Evolutionary conservation across 2,797 vertebrate genomes (phyloP).

Genomic region (Malacoctenus gilli): DNA sequence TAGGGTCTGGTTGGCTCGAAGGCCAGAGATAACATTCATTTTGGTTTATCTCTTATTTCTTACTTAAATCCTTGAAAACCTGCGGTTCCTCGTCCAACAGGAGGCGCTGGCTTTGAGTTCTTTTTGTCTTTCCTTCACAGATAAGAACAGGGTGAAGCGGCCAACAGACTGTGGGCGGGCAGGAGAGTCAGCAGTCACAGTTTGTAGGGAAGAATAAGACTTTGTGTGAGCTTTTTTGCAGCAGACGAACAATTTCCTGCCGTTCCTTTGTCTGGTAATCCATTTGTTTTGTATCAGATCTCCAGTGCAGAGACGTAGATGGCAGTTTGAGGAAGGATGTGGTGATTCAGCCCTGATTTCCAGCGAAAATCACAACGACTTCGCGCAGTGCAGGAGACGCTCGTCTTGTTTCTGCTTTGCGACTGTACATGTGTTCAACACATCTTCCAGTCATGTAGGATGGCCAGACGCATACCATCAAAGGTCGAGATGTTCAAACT

Average conservation of each 20-base stretch:
- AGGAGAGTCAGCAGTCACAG: slow-evolving; percentile 25
- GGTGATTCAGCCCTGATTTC: background rate
- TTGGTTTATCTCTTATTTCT: slow-evolving; percentile 21
- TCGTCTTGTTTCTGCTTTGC: too few species aligned
- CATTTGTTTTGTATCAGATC: background rate
- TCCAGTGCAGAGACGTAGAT: background rate
- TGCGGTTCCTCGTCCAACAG: slow-evolving; percentile 21
- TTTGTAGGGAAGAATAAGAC: slow-evolving; percentile 22
- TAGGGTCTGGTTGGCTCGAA: too few species aligned
- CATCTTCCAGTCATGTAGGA: too few species aligned
- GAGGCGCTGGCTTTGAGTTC: slow-evolving; percentile 20
- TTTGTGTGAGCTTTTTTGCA: slow-evolving; percentile 21
- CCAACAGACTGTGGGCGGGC: slow-evolving; percentile 45
- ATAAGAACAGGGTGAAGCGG: slow-evolving; percentile 27
- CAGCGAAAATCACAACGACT: too few species aligned
- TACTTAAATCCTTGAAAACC: slow-evolving; percentile 13
- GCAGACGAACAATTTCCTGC: slow-evolving; percentile 10
- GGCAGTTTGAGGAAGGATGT: background rate
- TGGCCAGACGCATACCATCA: too few species aligned
- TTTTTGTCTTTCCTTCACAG: background rate
- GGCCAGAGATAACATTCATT: too few species aligned
- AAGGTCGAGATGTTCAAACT: too few species aligned
- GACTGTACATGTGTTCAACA: too few species aligned
- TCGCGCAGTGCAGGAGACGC: too few species aligned
- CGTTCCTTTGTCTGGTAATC: background rate